Percentiles rank a stretch among this genome's conserved stretches.
These are phyloP conservation scores for Rhynchophorus ferrugineus DNA, from an alignment of 1,140 invertebrate species.

Conservation along the genomic window DNA sequence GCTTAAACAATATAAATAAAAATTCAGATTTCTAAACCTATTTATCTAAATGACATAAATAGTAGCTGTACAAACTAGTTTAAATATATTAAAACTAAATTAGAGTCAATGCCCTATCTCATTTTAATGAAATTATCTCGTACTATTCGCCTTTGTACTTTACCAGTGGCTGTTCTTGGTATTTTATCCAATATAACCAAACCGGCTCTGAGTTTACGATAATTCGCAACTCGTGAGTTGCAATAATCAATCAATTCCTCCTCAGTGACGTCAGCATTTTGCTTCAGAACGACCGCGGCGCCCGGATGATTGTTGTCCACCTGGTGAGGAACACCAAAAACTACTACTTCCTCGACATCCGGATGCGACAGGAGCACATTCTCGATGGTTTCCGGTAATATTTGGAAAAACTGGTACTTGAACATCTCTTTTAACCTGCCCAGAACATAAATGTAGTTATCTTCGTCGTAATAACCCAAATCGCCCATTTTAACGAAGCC, in stretches of 20 bases:
- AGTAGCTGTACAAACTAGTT: too few relatives aligned
- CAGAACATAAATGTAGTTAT: constrained; percentile 62
- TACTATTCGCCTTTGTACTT: constrained; percentile 13
- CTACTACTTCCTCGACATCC: constrained; percentile 56
- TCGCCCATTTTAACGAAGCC: constrained; percentile 74
- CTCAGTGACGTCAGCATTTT: constrained; percentile 12
- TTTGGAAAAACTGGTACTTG: constrained; percentile 72
- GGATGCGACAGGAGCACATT: constrained; percentile 53
- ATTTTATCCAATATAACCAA: constrained; percentile 25
- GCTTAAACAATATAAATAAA: too few relatives aligned
- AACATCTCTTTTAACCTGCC: constrained; percentile 75
- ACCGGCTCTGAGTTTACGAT: constrained; percentile 24
- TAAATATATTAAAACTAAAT: too few relatives aligned
- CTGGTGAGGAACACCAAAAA: constrained; percentile 57
- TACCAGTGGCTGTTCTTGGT: constrained; percentile 28
- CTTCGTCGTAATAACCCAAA: constrained; percentile 62
- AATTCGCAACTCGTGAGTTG: constrained; percentile 26
- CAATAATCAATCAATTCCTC: constrained; percentile 25
- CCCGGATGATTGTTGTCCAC: constrained; percentile 54
- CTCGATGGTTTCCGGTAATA: constrained; percentile 73
- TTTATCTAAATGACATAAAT: too few relatives aligned
- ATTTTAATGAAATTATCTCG: too few relatives aligned
- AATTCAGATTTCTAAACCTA: too few relatives aligned
- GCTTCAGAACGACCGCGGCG: constrained; percentile 52
- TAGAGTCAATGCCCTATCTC: too few relatives aligned